These are phyloP conservation scores for Gasteruption jaculator DNA, from an alignment of 2,888 invertebrate genomes.

Conservation along the genomic window DNA sequence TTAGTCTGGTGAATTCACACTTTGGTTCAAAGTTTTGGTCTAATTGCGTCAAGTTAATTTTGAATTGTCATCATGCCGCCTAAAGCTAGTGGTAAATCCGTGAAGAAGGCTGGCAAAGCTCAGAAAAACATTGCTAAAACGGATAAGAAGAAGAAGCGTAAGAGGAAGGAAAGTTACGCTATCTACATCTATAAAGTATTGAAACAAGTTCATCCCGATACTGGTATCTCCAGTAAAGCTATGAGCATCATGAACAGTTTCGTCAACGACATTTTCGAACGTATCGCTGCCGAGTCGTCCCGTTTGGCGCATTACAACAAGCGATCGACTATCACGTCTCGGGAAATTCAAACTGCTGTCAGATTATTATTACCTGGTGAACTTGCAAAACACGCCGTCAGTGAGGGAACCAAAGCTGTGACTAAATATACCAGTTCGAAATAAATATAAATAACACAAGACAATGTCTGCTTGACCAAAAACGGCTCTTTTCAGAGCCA, in stretches of 20 bases:
- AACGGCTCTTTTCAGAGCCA: conserved; percentile 30
- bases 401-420: conserved; percentile 64
- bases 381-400: conserved; percentile 67
- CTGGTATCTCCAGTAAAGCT: conserved; percentile 50
- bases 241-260: conserved; percentile 33
- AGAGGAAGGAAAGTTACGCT: conserved; percentile 49
- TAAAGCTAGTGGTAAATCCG: conserved; percentile 30
- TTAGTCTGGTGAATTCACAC: too few species aligned
- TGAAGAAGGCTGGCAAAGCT: conserved; percentile 33
- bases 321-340: conserved; percentile 60
- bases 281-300: conserved; percentile 37
- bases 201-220: conserved; percentile 57
- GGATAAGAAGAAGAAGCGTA: conserved; percentile 44
- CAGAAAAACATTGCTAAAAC: conserved; percentile 47
- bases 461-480: too few species aligned
- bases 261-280: conserved; percentile 38
- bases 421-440: conserved; percentile 55
- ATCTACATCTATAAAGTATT: conserved; percentile 56
- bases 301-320: conserved; percentile 30
- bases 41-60: not conserved
- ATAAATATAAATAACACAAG: conserved; percentile 21
- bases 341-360: conserved; percentile 68
- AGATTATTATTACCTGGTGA: conserved; percentile 68
- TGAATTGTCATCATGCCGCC: conserved; percentile 24
- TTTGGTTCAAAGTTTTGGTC: too few species aligned